These are phyloP conservation scores for Montipora foliosa DNA, from an alignment of 64 coral and sea anemone species.

Conservation along the genomic window DNA sequence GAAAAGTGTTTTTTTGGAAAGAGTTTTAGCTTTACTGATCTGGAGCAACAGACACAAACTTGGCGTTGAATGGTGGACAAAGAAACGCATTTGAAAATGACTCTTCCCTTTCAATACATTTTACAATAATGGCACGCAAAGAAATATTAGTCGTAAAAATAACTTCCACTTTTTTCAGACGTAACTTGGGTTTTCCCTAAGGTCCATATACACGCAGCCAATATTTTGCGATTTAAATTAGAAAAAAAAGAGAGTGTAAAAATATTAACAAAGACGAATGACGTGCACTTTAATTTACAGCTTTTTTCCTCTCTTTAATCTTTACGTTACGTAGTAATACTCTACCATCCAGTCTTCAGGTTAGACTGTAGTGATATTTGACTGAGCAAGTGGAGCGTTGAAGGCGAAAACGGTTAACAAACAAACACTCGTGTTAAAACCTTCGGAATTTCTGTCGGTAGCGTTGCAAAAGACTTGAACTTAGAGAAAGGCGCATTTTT, in stretches of 20 bases:
- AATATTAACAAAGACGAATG: background rate
- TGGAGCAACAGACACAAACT: too few relatives aligned
- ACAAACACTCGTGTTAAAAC: background rate
- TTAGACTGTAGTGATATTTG: background rate
- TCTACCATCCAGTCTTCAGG: background rate
- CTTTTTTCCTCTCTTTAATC: background rate
- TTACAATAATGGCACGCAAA: too few relatives aligned
- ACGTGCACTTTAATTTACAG: background rate
- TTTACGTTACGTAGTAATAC: background rate
- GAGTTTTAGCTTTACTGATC: background rate
- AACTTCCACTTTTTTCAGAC: background rate
- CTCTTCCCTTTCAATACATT: too few relatives aligned
- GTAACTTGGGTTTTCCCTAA: slow-evolving; percentile 16
- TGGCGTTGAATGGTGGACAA: too few relatives aligned
- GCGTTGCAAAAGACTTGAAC: background rate
- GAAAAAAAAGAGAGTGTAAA: background rate
- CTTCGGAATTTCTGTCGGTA: background rate
- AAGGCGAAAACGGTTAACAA: background rate
- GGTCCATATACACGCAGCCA: background rate
- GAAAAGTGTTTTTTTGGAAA: background rate
- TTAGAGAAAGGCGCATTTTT: background rate
- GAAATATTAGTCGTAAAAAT: too few relatives aligned
- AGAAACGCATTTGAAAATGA: too few relatives aligned
- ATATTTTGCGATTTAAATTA: background rate
- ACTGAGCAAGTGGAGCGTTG: background rate